Evolutionary conservation across 1,140 invertebrate genomes (phyloP), one percentile per base, ranked within the genome.

Genomic region (Phenacoccus solenopsis): DNA sequence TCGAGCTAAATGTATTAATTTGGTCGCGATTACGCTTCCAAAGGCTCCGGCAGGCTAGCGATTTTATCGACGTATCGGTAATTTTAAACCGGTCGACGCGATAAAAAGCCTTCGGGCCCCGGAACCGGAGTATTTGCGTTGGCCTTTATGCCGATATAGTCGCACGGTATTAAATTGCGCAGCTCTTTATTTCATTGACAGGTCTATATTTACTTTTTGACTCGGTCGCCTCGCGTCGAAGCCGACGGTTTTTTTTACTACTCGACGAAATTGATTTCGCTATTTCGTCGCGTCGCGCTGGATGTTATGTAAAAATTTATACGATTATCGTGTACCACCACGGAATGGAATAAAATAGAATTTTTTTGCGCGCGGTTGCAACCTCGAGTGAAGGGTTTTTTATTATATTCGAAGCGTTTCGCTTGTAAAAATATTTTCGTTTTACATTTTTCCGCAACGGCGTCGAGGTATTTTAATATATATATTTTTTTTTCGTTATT

Each of bases 361-460:
- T 49, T 49, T 49, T 49, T 49, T 32, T n/a, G 30, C 30, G 38
- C 20, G 20, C 20, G 38, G 38, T n/a, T 49, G 38, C 38, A 49
- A 16, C 38, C n/a, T n/a, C n/a, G n/a, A n/a, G n/a, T n/a, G 38
- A 49, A n/a, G 38, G 13, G 13, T 49, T 49, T 49, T 49, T 49
- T 49, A 49, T 49, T 49, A 49, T 49, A n/a, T 49, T 49, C 38
- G 38, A 49, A 49, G 38, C 38, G 38, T 49, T 49, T 49, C 38
- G 38, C 38, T 49, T 5, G 5, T 49, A 49, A 49, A 49, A 49
- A 49, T 49, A 49, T 49, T 49, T 49, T 49, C 38, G 38, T 49
- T 49, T 49, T 49, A 49, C 12, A 49, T 49, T 49, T 32, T 49
- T 49, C 38, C 5, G 38, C 38, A n/a, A n/a, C 38, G 38, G 13